Evolutionary conservation across 2,113 vertebrate species (phyloP), one percentile per base, ranked within the genome.

Genomic region (Corythornis madagascariensis): DNA sequence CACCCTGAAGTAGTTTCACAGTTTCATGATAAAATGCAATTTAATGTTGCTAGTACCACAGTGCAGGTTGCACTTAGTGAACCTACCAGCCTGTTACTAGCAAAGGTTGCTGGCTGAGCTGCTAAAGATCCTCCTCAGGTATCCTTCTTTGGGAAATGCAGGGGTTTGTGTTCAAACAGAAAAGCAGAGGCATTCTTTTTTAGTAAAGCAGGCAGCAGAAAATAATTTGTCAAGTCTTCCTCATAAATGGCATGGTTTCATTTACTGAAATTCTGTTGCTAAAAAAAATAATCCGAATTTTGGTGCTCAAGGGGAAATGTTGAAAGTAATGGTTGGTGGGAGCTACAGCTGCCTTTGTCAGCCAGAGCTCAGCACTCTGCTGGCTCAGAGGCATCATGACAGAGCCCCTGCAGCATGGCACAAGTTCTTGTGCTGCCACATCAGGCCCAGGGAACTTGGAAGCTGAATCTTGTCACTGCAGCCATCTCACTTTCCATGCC

Each of bases 381-480:
- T 24, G 33, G 64, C 48, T 29, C 56, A 28, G 2, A 14, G 48
- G 15, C 71, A 16, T 35, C 48, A 70, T 83, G 55, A 0, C 43
- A 53, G 64, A 86, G 74, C 19, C 29, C 6, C 65, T 21, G 42
- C 10, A 4, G 33, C 28, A 3, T 8, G 78, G 42, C 74, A 56
- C 40, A 21, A 5, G 17, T 82, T 18, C 61, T 83, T 7, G 11
- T 81, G 55, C 33, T 87, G 8, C 83, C 24, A 0, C 40, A 33
- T 67, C 74, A 48, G 56, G 21, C 66, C 42, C 63, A n/a, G 61
- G 31, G 47, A 80, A 21, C 85, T 83, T 2, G 0, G 65, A 94
- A 92, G 64, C 86, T 42, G 86, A 80, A 55, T 77, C 55, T 72
- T 89, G 83, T 92, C 82, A 64, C 65, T 73, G 13, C 52, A 45